Base-by-base conservation (phyloP, 2,888 invertebrate genomes). In the Parelbella ahira region DNA sequence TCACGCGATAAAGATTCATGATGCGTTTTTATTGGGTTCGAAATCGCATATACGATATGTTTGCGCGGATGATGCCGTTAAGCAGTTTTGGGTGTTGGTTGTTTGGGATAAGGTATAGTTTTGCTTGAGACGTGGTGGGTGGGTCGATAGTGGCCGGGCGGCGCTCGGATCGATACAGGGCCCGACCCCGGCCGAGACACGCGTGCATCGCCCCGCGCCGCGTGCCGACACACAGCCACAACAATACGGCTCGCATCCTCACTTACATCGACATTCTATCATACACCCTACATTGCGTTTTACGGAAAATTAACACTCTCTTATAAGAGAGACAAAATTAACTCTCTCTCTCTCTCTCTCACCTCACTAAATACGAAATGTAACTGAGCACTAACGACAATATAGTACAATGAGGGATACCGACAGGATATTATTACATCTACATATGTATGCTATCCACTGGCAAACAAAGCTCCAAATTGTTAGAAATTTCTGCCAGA, bases 121-220 rank as follows among this genome's bases (percentile, higher is more conserved):
- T 83, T 51, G 76, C 55, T 44, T 37, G 42, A 38, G 50, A 54
- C 62, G 62, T 63, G 48, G 61, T 64, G 61, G 71, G 76, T 67
- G 72, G 79, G 78, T 82, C 83, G 84, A 82, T 82, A 82, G 53
- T 58, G 62, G 67, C 69, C 68, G 71, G 79, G 71, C 69, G 70
- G 52, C 56, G 68, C 54, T 3, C 15, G 61, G 69, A 63, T 59
- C 70, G 72, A 88, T 87, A 76, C 70, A 74, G 77, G 73, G 72
- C 73, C 50, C 53, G 49, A 52, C 58, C 55, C 59, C 60, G 53
- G 28, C 63, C 58, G 58, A 58, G 66, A 60, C 63, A 68, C 69
- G 65, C 49, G 51, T 41, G 41, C 41, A 41, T 41, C 47, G 45
- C 44, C 48, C 48, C 53, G 57, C 56, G 53, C 48, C 53, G 57